phyloP scores from a whole-genome alignment of 2,113 vertebrate genomes.

The Odobenus rosmarus region DNA sequence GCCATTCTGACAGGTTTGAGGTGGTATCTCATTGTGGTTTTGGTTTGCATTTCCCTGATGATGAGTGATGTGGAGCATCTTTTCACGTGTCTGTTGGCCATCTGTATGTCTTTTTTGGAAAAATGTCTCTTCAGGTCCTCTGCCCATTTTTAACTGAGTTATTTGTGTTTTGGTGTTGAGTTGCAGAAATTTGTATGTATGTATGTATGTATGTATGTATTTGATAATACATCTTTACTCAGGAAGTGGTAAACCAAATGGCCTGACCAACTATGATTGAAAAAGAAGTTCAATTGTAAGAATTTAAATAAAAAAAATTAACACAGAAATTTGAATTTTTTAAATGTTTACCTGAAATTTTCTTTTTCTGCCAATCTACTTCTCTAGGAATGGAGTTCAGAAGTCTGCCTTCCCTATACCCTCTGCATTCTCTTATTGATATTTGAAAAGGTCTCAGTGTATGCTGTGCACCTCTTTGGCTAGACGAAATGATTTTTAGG shows the following conservation, averaged over 20 bases:
- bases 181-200: neutral
- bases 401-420: fast-evolving
- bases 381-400: neutral
- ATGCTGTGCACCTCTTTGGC: neutral
- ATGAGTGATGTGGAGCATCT: neutral
- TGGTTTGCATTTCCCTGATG: neutral
- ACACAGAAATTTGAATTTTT: neutral
- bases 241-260: neutral
- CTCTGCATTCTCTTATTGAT: neutral
- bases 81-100: neutral
- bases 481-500: neutral
- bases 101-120: neutral
- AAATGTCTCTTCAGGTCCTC: neutral
- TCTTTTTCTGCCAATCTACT: neutral
- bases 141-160: neutral
- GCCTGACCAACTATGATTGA: neutral
- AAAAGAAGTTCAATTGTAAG: neutral
- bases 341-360: neutral
- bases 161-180: neutral
- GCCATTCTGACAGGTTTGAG: neutral
- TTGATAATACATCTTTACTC: neutral
- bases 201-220: no score
- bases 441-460: neutral
- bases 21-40: neutral
- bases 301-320: no score